A percentile compares a stretch with the other conserved stretches of the same genome.
phyloP scores from a whole-genome alignment of 2,888 invertebrate species.

The Lumbricus terrestris region DNA sequence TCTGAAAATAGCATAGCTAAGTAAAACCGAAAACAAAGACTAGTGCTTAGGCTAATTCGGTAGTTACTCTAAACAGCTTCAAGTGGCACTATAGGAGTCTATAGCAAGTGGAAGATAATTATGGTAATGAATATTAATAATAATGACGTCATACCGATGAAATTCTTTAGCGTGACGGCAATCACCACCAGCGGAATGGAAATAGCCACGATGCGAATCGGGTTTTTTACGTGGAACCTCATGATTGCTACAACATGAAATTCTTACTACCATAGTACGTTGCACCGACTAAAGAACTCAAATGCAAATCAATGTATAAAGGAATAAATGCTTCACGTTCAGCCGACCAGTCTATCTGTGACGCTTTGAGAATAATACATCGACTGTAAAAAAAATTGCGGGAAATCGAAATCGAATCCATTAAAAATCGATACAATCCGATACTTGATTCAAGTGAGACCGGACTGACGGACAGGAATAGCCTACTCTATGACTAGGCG shows the following conservation, averaged over 20 bases:
- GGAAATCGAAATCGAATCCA: too few species aligned
- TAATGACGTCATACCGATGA: background rate
- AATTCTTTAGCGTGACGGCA: background rate
- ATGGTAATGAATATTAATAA: too few species aligned
- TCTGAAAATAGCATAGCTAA: background rate
- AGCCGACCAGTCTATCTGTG: too few species aligned
- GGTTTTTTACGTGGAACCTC: background rate
- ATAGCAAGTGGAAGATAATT: background rate
- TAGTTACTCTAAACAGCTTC: background rate
- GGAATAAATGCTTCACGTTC: too few species aligned
- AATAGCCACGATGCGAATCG: background rate
- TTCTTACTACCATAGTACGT: background rate
- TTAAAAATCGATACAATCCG: too few species aligned
- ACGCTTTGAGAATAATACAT: background rate
- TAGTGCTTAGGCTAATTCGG: background rate
- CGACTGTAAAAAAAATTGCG: too few species aligned
- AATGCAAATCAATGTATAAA: too few species aligned
- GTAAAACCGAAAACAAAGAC: background rate
- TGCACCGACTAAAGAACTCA: background rate
- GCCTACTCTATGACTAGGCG: too few species aligned
- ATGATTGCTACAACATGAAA: background rate
- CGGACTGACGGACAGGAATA: too few species aligned
- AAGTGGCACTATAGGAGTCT: background rate
- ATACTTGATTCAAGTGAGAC: too few species aligned
- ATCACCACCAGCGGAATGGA: background rate